Evolutionary conservation across 2,888 invertebrate species (phyloP), one percentile per base, ranked within the genome.

Genomic region (Eubasilissa splendida): DNA sequence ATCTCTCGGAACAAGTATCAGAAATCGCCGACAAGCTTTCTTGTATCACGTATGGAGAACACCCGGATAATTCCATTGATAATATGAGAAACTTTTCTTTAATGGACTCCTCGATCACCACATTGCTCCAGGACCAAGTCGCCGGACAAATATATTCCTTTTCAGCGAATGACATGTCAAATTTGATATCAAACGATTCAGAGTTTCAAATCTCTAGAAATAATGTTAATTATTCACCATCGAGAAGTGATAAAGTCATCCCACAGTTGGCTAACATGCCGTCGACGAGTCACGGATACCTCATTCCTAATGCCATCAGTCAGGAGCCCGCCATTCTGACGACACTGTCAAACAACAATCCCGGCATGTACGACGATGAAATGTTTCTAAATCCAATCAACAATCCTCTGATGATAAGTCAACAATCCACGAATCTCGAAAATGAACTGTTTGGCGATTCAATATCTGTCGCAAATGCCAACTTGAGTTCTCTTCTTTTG

Each of bases 401-500:
- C 54, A 83, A 87, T n/a, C 89, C 90, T 78, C 88, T 88, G 84
- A 88, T 80, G 33, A 81, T 89, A 42, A 89, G 89, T 73, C 82
- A 80, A 54, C 73, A 83, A 12, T 83, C 83, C 2, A 86, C 87
- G 1, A 88, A 88, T 82, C 89, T 88, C 70, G 90, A 90, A 84
- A 66, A 63, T 56, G 77, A 82, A 14, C 65, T 82, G 52, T 80
- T 80, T 11, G 60, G 53, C 31, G 77, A 79, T 73, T 73, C 91
- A 12, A 93, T 94, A 84, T 93, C 93, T 4, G 93, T 93, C 77
- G 93, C 93, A 0, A 93, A 92, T 79, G 93, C 92, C 60, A 93
- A 92, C 84, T 86, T 93, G 76, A 92, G 91, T 82, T 92, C 92
- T 0, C 87, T 93, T 52, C 85, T 93, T 53, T 88, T 91, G 73